These are phyloP conservation scores for Trachelus stipa DNA, from an alignment of 2,888 invertebrate species.

Conservation along the genomic window DNA sequence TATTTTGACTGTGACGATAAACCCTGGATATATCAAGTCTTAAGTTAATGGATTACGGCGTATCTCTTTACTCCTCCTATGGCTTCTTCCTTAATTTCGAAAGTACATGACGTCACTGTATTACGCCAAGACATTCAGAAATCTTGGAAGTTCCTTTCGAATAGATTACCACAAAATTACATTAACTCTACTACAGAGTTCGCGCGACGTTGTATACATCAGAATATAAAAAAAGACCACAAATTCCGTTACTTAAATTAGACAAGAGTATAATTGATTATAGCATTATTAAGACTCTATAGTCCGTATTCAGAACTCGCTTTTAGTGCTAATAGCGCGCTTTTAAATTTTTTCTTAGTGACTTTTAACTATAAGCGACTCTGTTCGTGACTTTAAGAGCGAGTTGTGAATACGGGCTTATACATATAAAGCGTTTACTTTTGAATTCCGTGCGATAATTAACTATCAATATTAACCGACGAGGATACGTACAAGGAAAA, in stretches of 20 bases:
- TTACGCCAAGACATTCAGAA: not conserved
- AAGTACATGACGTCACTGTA: not conserved
- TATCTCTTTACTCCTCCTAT: not conserved
- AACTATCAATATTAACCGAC: not conserved
- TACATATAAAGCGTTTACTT: not conserved
- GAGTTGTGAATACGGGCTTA: no score
- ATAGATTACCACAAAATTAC: not conserved
- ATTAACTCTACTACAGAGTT: not conserved
- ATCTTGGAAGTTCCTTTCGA: conserved; percentile 1
- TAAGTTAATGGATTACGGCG: not conserved
- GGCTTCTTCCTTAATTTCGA: conserved; percentile 4
- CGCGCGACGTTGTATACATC: not conserved
- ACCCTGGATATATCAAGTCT: not conserved
- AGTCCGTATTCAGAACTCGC: no score
- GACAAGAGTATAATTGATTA: not conserved
- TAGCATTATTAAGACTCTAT: no score
- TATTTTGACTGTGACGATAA: not conserved
- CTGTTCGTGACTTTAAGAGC: no score
- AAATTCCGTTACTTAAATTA: not conserved
- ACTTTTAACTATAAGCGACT: no score
- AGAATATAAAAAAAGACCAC: not conserved
- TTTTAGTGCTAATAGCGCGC: no score
- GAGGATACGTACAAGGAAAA: not conserved
- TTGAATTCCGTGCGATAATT: not conserved
- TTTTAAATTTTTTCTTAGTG: no score